A percentile compares a stretch with the other conserved stretches of the same genome.
Conservation (phyloP, 1,140 invertebrate genomes). For the Zeugodacus cucurbitae region DNA sequence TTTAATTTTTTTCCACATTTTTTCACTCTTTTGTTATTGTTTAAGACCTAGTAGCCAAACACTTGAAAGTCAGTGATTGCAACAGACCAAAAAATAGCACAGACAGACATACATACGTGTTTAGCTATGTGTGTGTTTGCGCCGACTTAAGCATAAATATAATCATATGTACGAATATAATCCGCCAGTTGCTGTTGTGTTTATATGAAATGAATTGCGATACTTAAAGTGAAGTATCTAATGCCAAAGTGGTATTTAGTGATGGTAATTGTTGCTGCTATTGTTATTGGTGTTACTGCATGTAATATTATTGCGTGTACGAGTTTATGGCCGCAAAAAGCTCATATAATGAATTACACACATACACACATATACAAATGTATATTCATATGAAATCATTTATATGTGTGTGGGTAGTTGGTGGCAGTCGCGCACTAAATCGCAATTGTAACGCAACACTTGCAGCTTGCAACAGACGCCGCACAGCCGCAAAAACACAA, state of each 20-base stretch:
- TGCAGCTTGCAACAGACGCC: slow-evolving; percentile 18
- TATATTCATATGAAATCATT: neutral
- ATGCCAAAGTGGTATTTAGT: slow-evolving; percentile 34
- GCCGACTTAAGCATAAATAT: neutral
- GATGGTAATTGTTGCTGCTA: slow-evolving; percentile 14
- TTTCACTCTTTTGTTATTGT: neutral
- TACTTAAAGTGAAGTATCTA: slow-evolving; percentile 27
- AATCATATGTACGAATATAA: neutral
- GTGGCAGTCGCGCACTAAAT: slow-evolving; percentile 42
- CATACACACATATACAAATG: neutral
- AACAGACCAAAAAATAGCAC: neutral
- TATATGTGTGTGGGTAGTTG: neutral
- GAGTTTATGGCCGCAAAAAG: neutral
- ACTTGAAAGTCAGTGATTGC: slow-evolving; percentile 34
- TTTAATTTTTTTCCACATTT: neutral
- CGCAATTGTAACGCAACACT: slow-evolving; percentile 41
- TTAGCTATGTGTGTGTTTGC: neutral
- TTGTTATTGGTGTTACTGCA: slow-evolving; percentile 11
- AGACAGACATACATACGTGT: neutral
- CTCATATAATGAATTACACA: neutral
- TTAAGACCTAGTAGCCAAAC: neutral
- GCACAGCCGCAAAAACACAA: neutral
- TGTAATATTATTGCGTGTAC: slow-evolving; percentile 27
- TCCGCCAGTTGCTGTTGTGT: neutral
- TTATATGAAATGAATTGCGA: slow-evolving; percentile 23